phyloP scores from a whole-genome alignment of 2,888 invertebrate genomes.

The Morinoia aosen region DNA sequence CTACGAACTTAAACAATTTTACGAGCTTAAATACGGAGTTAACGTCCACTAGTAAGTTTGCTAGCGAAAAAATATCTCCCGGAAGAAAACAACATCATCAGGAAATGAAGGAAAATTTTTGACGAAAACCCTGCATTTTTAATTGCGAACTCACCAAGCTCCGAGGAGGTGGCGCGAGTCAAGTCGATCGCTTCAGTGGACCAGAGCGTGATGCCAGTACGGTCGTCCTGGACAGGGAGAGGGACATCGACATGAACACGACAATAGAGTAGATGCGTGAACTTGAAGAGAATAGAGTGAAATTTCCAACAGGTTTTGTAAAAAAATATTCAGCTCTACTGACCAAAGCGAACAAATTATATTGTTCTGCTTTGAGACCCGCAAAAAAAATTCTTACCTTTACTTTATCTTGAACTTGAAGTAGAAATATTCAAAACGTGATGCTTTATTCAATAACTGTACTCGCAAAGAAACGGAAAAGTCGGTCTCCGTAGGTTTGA shows the following conservation, averaged over 20 bases:
- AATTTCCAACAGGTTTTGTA: too few relatives aligned
- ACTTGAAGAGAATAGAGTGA: neutral
- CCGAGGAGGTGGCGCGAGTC: conserved; percentile 60
- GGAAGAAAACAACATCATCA: too few relatives aligned
- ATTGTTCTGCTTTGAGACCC: too few relatives aligned
- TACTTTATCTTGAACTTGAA: too few relatives aligned
- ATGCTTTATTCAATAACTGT: too few relatives aligned
- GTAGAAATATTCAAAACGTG: too few relatives aligned
- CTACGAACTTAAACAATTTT: neutral
- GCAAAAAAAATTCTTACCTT: too few relatives aligned
- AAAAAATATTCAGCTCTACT: too few relatives aligned
- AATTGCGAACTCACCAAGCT: conserved; percentile 58
- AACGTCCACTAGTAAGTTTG: neutral
- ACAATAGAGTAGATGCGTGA: neutral
- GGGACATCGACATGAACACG: neutral
- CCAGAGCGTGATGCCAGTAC: conserved; percentile 61
- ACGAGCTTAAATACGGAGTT: neutral
- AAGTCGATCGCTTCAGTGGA: conserved; percentile 63
- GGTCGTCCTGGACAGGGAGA: conserved; percentile 58
- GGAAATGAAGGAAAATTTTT: too few relatives aligned
- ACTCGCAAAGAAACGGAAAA: too few relatives aligned
- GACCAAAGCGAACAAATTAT: too few relatives aligned
- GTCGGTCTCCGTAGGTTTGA: too few relatives aligned
- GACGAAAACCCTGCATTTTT: neutral
- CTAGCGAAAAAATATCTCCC: neutral